Evolutionary conservation across 2,797 vertebrate species (phyloP).

Genomic region (Onychomys torridus): DNA sequence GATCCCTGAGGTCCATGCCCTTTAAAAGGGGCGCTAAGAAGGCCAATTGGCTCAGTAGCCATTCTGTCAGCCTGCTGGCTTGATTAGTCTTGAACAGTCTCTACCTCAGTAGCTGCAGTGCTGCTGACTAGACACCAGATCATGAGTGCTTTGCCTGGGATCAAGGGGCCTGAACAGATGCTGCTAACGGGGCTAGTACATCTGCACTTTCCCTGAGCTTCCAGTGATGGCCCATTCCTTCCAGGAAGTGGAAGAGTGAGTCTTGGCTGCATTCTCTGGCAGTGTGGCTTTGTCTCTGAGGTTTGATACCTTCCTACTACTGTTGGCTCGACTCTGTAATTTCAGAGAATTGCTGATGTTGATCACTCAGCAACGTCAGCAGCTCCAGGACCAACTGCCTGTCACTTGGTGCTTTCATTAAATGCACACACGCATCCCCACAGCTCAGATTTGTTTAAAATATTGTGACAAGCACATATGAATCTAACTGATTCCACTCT

Average conservation of each 20-base stretch:
- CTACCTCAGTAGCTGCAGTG: neutral
- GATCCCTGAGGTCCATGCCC: neutral
- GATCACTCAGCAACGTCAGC: neutral
- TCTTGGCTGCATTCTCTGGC: neutral
- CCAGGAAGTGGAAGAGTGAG: neutral
- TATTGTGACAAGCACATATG: constrained; percentile 42
- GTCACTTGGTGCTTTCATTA: neutral
- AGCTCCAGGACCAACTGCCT: neutral
- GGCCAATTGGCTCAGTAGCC: neutral
- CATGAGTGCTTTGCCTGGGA: neutral
- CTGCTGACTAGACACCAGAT: neutral
- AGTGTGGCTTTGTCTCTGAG: neutral
- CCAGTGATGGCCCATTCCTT: neutral
- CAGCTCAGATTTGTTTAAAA: neutral
- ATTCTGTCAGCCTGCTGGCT: neutral
- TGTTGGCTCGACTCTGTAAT: rapidly evolving
- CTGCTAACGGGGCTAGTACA: rapidly evolving
- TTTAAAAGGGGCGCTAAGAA: constrained; percentile 8
- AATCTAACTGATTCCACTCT: neutral
- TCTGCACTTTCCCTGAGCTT: rapidly evolving
- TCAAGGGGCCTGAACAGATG: neutral
- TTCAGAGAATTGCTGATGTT: neutral
- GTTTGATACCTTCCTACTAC: neutral
- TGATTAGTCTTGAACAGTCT: neutral
- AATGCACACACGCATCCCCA: neutral